phyloP scores from a whole-genome alignment of 2,888 invertebrate species.

The Lamellibrachia columna region DNA sequence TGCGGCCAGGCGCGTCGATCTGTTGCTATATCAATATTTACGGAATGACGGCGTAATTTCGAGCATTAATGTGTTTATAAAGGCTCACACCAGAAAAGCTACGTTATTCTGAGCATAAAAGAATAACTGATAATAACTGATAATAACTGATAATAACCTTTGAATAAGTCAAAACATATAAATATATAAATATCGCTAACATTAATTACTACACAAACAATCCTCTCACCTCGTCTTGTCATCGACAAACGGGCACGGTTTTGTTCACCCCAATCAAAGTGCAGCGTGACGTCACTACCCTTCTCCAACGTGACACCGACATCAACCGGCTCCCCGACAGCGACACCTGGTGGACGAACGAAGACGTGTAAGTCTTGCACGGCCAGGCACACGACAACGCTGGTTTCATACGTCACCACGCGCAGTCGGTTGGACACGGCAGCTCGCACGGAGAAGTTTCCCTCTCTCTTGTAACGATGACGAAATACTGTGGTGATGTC shows the following conservation, averaged over 20 bases:
- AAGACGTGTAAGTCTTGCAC: constrained; percentile 32
- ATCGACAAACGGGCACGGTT: constrained; percentile 22
- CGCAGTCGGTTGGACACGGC: constrained; percentile 33
- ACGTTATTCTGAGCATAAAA: too few relatives aligned
- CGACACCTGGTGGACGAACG: constrained; percentile 23
- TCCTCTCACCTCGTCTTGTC: not conserved
- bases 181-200: not conserved
- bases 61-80: too few relatives aligned
- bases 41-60: too few relatives aligned
- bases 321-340: constrained; percentile 25
- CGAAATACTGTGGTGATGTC: constrained; percentile 17
- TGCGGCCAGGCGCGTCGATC: too few relatives aligned
- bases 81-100: too few relatives aligned
- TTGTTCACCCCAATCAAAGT: constrained; percentile 34
- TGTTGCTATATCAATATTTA: too few relatives aligned
- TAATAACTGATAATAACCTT: not conserved
- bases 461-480: constrained; percentile 29
- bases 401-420: constrained; percentile 22
- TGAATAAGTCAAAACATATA: not conserved
- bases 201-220: not conserved
- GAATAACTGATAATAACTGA: not conserved
- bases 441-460: constrained; percentile 31
- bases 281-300: constrained; percentile 30
- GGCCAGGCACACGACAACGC: constrained; percentile 28
- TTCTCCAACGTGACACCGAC: constrained; percentile 34